Conservation (phyloP, 2,888 invertebrate genomes). For the Byasa hedistus region DNA sequence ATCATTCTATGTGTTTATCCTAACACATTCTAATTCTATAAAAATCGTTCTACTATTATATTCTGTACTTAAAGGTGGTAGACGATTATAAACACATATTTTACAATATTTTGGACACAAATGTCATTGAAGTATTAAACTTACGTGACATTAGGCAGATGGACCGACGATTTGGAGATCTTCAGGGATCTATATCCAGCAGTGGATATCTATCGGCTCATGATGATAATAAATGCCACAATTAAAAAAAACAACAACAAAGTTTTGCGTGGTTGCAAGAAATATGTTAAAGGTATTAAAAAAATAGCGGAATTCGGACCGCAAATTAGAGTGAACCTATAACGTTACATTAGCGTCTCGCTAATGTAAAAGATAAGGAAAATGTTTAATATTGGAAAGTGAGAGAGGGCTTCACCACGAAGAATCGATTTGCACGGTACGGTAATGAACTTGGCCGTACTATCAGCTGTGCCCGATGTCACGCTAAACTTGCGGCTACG, state of each 20-base stretch:
- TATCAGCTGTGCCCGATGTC: constrained; percentile 68
- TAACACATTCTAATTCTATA: too few relatives aligned
- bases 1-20: too few relatives aligned
- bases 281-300: constrained; percentile 6
- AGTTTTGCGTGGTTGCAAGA: background rate
- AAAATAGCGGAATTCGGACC: constrained; percentile 11
- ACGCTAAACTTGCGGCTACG: constrained; percentile 33
- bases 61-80: background rate
- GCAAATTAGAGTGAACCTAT: constrained; percentile 15
- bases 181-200: too few relatives aligned
- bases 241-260: constrained; percentile 4
- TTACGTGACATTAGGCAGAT: background rate
- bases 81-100: background rate
- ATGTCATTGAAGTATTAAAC: background rate
- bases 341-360: constrained; percentile 23
- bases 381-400: constrained; percentile 58
- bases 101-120: background rate
- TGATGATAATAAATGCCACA: background rate
- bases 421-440: constrained; percentile 68
- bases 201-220: too few relatives aligned
- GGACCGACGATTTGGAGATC: too few relatives aligned
- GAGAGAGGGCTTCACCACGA: constrained; percentile 56
- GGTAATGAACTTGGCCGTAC: constrained; percentile 75
- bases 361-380: constrained; percentile 44
- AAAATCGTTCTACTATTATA: too few relatives aligned